Evolutionary conservation across 2,888 invertebrate genomes (phyloP).

Genomic region (Eulithis prunata): DNA sequence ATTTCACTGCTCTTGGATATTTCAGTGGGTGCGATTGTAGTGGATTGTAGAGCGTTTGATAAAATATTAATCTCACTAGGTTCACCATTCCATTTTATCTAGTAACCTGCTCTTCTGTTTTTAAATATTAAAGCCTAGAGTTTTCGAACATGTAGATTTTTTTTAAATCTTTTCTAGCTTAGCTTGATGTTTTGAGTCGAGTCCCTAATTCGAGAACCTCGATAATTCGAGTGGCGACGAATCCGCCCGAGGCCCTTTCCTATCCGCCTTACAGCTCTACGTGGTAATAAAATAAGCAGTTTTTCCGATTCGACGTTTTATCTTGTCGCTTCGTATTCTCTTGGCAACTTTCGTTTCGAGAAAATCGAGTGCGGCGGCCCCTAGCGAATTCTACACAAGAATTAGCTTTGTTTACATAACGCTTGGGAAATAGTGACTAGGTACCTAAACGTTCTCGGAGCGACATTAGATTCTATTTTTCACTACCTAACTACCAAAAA

Average conservation of each 20-base stretch:
- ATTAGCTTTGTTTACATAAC: slow-evolving; percentile 57
- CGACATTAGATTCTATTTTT: slow-evolving; percentile 12
- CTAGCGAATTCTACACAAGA: slow-evolving; percentile 55
- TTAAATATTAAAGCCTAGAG: background rate
- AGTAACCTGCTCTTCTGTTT: background rate
- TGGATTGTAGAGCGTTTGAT: slow-evolving; percentile 29
- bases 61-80: slow-evolving; percentile 31
- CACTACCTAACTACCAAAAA: too few relatives aligned
- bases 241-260: slow-evolving; percentile 62
- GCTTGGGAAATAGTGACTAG: slow-evolving; percentile 30
- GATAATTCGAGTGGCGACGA: slow-evolving; percentile 45
- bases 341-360: slow-evolving; percentile 63
- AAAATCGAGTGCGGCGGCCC: slow-evolving; percentile 65
- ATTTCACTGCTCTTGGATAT: slow-evolving; percentile 26
- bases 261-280: slow-evolving; percentile 66
- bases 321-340: slow-evolving; percentile 76
- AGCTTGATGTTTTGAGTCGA: slow-evolving; percentile 31
- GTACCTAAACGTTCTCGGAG: slow-evolving; percentile 21
- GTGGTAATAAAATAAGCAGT: slow-evolving; percentile 81
- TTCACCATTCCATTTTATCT: slow-evolving; percentile 20
- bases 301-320: slow-evolving; percentile 78
- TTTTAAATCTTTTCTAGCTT: slow-evolving; percentile 7
- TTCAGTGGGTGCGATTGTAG: slow-evolving; percentile 24
- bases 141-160: background rate
- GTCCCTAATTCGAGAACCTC: slow-evolving; percentile 63